phyloP scores from a whole-genome alignment of 1,140 invertebrate species.

The Geopemphigus sp. region DNA sequence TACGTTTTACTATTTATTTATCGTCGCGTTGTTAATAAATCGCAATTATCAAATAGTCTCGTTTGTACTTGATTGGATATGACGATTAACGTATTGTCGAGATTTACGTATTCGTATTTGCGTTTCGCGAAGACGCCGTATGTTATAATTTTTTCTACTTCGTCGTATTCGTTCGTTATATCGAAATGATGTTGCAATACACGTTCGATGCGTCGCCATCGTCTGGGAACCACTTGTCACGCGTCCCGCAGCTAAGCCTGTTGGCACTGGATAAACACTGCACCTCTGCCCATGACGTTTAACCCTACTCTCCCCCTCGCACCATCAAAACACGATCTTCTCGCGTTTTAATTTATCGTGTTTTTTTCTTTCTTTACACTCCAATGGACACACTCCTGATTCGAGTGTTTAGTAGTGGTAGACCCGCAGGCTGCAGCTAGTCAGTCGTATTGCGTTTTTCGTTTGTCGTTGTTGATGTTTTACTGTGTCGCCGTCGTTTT shows the following conservation, averaged over 20 bases:
- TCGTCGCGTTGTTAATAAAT: too few species aligned
- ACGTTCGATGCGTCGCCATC: too few species aligned
- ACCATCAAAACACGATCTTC: neutral
- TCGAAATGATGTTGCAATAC: too few species aligned
- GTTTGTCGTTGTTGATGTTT: neutral
- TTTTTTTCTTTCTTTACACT: neutral
- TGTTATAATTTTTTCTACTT: neutral
- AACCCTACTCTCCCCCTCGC: neutral
- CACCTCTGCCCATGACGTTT: neutral
- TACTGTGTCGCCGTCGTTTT: neutral
- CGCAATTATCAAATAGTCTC: too few species aligned
- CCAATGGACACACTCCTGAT: slow-evolving; percentile 6
- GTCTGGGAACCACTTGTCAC: slow-evolving; percentile 28
- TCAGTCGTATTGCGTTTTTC: neutral
- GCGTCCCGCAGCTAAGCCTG: neutral
- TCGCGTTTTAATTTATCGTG: slow-evolving; percentile 14
- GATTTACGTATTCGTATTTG: neutral
- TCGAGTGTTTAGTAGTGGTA: neutral
- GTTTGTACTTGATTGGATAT: neutral
- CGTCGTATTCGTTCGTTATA: neutral
- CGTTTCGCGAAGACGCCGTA: neutral
- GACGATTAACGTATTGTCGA: too few species aligned
- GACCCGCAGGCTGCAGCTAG: neutral
- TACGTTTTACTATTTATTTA: too few species aligned
- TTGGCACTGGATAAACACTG: slow-evolving; percentile 7